phyloP scores from a whole-genome alignment of 2,888 invertebrate species.

The Acanthopleura granulata region DNA sequence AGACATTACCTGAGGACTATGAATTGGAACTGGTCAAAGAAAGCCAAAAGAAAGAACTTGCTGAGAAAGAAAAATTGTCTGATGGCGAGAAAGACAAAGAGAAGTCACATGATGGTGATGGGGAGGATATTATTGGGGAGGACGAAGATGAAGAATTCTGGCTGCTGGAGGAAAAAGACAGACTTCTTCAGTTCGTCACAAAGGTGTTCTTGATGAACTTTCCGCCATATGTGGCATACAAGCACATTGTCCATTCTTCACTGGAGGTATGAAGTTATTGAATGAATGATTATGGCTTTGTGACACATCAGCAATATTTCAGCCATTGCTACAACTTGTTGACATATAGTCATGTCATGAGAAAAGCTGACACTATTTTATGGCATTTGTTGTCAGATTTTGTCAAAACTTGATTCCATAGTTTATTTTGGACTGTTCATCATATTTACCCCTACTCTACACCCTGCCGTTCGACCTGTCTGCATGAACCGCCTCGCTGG shows the following conservation, averaged over 20 bases:
- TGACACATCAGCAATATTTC: too few relatives aligned
- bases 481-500: too few relatives aligned
- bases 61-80: conserved; percentile 25
- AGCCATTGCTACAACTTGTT: too few relatives aligned
- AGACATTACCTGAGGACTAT: conserved; percentile 58
- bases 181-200: conserved; percentile 87
- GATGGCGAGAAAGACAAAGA: conserved; percentile 31
- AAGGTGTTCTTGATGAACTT: conserved; percentile 92
- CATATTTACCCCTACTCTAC: too few relatives aligned
- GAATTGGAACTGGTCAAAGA: conserved; percentile 33
- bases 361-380: too few relatives aligned
- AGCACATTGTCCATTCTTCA: conserved; percentile 83
- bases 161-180: conserved; percentile 88
- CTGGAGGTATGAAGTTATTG: conserved; percentile 73
- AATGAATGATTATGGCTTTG: too few relatives aligned
- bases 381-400: too few relatives aligned
- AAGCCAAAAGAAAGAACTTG: conserved; percentile 33
- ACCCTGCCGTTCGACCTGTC: too few relatives aligned
- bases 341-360: too few relatives aligned
- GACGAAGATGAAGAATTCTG: conserved; percentile 70
- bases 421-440: too few relatives aligned
- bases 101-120: conserved; percentile 24
- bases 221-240: conserved; percentile 81
- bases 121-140: conserved; percentile 27
- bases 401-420: neutral